Evolutionary conservation across 2,888 invertebrate species (phyloP).

Genomic region (Lingula anatina): DNA sequence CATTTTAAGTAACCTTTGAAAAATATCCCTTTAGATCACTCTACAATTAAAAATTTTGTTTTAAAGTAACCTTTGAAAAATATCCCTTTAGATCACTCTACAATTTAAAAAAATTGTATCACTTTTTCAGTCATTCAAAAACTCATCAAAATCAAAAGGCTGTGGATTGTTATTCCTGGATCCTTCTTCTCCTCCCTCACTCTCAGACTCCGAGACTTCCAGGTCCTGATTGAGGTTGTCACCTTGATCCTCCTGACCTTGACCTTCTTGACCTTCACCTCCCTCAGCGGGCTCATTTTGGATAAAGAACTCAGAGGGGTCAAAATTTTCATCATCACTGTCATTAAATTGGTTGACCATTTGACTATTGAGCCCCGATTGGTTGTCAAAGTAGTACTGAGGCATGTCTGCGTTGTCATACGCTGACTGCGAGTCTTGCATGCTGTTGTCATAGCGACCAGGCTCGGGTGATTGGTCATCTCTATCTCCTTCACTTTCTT

Average conservation of each 20-base stretch:
- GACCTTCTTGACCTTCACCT: slow-evolving; percentile 12
- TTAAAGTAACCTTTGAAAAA: too few species aligned
- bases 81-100: too few species aligned
- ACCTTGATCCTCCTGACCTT: slow-evolving; percentile 10
- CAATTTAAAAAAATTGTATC: background rate
- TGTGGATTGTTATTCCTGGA: slow-evolving; percentile 6
- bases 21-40: too few species aligned
- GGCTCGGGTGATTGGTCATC: slow-evolving; percentile 11
- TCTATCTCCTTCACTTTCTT: background rate
- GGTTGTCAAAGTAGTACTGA: background rate
- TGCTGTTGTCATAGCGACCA: slow-evolving; percentile 6
- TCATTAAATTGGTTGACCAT: slow-evolving; percentile 2
- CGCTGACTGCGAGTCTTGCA: slow-evolving; percentile 13
- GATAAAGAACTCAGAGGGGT: slow-evolving; percentile 40
- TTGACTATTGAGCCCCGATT: slow-evolving; percentile 14
- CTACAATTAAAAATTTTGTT: too few species aligned
- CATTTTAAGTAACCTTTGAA: too few species aligned
- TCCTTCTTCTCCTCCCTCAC: slow-evolving; percentile 53
- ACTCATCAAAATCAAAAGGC: slow-evolving; percentile 37
- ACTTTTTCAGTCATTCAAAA: slow-evolving; percentile 14
- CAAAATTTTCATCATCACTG: slow-evolving; percentile 33
- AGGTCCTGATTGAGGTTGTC: slow-evolving; percentile 69
- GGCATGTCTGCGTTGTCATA: background rate
- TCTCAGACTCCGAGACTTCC: slow-evolving; percentile 74
- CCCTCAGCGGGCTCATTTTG: slow-evolving; percentile 32